Base-by-base conservation (phyloP, 1,140 invertebrate genomes). In the Drosophila fuyamai region DNA sequence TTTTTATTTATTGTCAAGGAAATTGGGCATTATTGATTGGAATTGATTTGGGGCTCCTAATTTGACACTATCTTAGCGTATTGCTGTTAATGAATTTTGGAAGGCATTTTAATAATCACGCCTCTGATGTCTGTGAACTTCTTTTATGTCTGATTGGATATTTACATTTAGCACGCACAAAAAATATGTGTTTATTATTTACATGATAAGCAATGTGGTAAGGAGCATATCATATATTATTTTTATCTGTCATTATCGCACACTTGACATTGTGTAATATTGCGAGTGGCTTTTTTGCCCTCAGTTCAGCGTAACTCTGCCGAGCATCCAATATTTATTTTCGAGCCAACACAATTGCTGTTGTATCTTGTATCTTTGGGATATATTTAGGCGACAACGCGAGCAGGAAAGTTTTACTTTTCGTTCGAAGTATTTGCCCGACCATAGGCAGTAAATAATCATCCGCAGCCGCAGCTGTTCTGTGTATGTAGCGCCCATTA, bases 211-310 rank as follows among this genome's bases (percentile, higher is more conserved):
- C 65, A 46, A 41, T 56, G 12, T 35, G 36, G 13, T 41, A 13
- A 71, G 36, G 38, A 29, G 36, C 44, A 13, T 12, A n/a, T 71
- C 12, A 46, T 50, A 58, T 71, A 58, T 71, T 71, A 71, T 58
- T 58, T 68, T 50, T 71, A 72, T 71, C 66, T 58, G n/a, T n/a
- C 43, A 43, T 72, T 58, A 71, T 72, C 66, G 66, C 44, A 48
- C 65, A 72, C 65, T 72, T 72, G 68, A 72, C 38, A 72, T 72
- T 72, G 68, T 72, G 68, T 71, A 71, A 72, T 50, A 71, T 58
- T 40, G 36, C 29, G 55, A 40, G 62, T 40, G 40, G 40, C 14
- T 14, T 9, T 29, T 32, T 32, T 6, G 32, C 23, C 32, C 16
- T 8, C 38, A 18, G 27, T 40, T 38, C 44, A 53, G 16, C 8